Evolutionary conservation across 2,888 invertebrate species (phyloP).

Genomic region (Eupithecia abbreviata): DNA sequence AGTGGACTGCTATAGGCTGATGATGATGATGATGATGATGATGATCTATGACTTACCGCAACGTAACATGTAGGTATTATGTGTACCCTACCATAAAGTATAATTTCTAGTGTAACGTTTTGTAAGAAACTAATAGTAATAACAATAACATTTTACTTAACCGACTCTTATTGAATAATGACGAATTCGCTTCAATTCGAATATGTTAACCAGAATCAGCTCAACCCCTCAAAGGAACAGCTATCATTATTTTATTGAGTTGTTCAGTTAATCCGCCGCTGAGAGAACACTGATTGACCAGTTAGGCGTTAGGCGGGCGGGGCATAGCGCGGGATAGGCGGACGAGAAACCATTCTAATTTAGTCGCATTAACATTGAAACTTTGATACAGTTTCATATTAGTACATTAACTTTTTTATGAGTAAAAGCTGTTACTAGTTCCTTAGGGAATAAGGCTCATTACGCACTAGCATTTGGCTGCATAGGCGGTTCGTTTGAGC

Average conservation of each 20-base stretch:
- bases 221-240: conserved; percentile 14
- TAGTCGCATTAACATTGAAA: conserved; percentile 19
- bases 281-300: conserved; percentile 27
- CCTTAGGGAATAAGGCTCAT: neutral
- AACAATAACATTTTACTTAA: neutral
- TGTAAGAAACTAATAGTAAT: neutral
- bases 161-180: neutral
- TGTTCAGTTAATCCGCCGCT: conserved; percentile 24
- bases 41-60: too few species aligned
- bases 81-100: too few species aligned
- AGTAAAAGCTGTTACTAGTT: neutral
- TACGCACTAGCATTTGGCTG: too few species aligned
- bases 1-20: too few species aligned
- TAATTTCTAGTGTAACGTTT: neutral
- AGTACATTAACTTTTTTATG: neutral
- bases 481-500: too few species aligned
- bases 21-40: too few species aligned
- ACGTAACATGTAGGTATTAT: too few species aligned
- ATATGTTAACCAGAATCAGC: conserved; percentile 18
- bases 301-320: conserved; percentile 2
- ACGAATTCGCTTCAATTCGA: conserved; percentile 13
- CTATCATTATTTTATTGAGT: conserved; percentile 30
- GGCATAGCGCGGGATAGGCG: neutral
- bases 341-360: conserved; percentile 15
- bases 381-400: conserved; percentile 12